Base-by-base conservation (phyloP, 2,113 vertebrate genomes). In the Colistium nudipinnis region DNA sequence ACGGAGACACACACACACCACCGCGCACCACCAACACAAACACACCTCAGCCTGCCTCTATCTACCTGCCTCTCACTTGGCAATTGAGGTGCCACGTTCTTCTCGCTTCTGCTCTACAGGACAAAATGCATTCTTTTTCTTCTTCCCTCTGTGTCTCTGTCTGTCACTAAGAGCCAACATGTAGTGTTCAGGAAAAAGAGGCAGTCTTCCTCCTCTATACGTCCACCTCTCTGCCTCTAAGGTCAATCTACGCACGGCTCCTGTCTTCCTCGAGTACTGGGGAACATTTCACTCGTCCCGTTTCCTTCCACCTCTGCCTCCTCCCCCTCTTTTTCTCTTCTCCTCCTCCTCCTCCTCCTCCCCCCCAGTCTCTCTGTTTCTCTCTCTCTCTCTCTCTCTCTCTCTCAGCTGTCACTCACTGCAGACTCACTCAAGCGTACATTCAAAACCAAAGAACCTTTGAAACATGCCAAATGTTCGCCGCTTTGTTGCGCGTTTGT, bases 281-380 rank as follows among this genome's bases (percentile, higher is more conserved):
- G 80, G 74, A 88, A 79, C 79, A 76, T 87, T 89, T 89, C 84
- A 51, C 62, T 81, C 77, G 61, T 81, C 73, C 79, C 33, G 78
- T 64, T 78, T 81, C 83, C 83, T 85, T 79, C 82, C 77, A 84
- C 83, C 81, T 84, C 76, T 81, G 76, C 85, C 85, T 88, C 88
- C 85, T 82, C 83, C 87, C 77, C 72, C 59, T 81, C 62, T 75
- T 75, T 62, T 69, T 74, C 72, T 76, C 63, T 62, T 65, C 69
- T 79, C 79, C 61, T 61, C 59, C 66, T 68, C 49, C 62, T 72
- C 55, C 48, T 24, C 44, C 11, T 13, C 25, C 62, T 14, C 39
- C 47, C 57, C 43, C 70, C 35, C 53, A 38, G 20, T 41, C 45
- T 20, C 27, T 12, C 51, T 44, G 56, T 54, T 67, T 43, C 61